phyloP scores from a whole-genome alignment of 2,797 vertebrate species.

The Eutrigla gurnardus region DNA sequence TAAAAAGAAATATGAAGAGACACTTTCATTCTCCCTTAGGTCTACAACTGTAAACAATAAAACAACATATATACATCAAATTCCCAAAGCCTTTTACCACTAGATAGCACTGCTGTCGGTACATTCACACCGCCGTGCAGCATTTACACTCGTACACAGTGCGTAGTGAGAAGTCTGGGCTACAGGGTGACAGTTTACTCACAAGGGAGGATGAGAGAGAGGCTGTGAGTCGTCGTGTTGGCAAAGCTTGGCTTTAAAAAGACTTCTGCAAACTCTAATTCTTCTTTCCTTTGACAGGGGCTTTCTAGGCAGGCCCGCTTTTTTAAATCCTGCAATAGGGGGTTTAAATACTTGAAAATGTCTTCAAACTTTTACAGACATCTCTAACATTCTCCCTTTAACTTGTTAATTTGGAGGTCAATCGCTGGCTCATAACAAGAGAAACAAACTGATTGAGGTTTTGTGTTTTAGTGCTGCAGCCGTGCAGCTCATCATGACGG shows the following conservation, averaged over 20 bases:
- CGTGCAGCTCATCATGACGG: constrained; percentile 32
- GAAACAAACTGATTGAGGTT: constrained; percentile 4
- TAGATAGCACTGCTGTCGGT: not conserved
- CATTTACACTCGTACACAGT: constrained; percentile 16
- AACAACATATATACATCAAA: not conserved
- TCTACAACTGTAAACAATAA: constrained; percentile 3
- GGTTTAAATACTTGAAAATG: constrained; percentile 27
- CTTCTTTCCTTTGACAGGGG: constrained; percentile 16
- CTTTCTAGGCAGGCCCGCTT: constrained; percentile 3
- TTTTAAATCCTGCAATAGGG: constrained; percentile 4
- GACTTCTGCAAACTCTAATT: constrained; percentile 19
- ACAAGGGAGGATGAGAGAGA: constrained; percentile 29
- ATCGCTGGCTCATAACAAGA: constrained; percentile 26
- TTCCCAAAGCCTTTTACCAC: not conserved
- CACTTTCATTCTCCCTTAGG: not conserved
- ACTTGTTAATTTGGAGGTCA: constrained; percentile 13
- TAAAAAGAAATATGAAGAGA: not conserved
- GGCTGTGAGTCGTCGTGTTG: constrained; percentile 6
- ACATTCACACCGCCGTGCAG: constrained; percentile 16
- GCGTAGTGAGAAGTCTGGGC: constrained; percentile 33
- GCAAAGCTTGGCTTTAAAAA: constrained; percentile 26
- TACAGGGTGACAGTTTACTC: constrained; percentile 20
- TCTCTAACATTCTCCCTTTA: not conserved
- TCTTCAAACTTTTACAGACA: constrained; percentile 6
- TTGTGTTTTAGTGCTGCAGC: constrained; percentile 6